Conservation (phyloP, 2,797 vertebrate genomes). For the Enteromius mattozi region DNA sequence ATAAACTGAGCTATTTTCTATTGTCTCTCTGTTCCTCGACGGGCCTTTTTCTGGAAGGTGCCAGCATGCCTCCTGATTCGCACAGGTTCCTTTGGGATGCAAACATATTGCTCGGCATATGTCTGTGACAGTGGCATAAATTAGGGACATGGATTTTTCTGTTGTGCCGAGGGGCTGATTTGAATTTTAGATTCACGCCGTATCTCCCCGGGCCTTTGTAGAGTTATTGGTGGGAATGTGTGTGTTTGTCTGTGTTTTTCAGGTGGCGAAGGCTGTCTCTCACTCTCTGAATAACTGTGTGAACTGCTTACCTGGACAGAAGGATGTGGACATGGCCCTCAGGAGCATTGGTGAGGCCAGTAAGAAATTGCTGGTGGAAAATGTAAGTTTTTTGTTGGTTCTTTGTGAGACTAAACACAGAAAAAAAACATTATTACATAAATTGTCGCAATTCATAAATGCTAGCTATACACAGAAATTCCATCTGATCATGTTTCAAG, state of each 20-base stretch:
- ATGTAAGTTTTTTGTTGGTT: conserved; percentile 76
- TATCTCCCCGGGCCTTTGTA: conserved; percentile 58
- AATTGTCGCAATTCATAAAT: background rate
- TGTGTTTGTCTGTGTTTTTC: conserved; percentile 54
- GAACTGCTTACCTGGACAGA: conserved; percentile 97
- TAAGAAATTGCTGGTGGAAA: conserved; percentile 96
- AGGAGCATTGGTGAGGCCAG: conserved; percentile 98
- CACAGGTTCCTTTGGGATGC: conserved; percentile 66
- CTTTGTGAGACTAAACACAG: background rate
- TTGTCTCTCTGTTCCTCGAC: conserved; percentile 59
- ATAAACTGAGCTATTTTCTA: conserved; percentile 69
- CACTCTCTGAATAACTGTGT: conserved; percentile 98
- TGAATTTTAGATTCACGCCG: conserved; percentile 68
- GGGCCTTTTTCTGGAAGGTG: conserved; percentile 63
- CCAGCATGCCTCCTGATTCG: conserved; percentile 68
- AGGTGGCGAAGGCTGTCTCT: conserved; percentile 98
- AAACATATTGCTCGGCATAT: conserved; percentile 76
- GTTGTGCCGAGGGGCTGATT: conserved; percentile 67
- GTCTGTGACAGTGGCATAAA: conserved; percentile 76
- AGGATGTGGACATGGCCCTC: conserved; percentile 97
- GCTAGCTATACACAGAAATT: background rate
- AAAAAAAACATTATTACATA: background rate
- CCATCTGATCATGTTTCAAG: background rate
- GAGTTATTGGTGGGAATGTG: conserved; percentile 58
- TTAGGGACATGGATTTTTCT: conserved; percentile 72